Percentiles rank a stretch among this genome's conserved stretches.
Evolutionary conservation across 2,888 invertebrate genomes (phyloP).

Genomic region (Leptura quadrifasciata): DNA sequence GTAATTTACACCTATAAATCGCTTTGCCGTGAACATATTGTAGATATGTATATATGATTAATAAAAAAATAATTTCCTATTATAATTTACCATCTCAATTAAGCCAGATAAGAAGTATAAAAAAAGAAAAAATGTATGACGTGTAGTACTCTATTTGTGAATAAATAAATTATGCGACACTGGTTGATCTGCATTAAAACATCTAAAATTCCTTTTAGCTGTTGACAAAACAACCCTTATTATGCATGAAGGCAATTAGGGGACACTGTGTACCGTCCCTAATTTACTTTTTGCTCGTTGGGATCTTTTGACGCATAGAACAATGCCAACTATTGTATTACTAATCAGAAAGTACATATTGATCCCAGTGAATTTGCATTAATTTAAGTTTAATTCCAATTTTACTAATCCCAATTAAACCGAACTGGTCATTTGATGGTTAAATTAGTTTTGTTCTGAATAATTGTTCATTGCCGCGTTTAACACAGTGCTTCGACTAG

Average conservation of each 20-base stretch:
- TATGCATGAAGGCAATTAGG: constrained; percentile 33
- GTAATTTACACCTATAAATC: too few relatives aligned
- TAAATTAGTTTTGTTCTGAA: constrained; percentile 52
- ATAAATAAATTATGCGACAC: not conserved
- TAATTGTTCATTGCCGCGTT: constrained; percentile 44
- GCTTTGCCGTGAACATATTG: too few relatives aligned
- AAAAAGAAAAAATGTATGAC: not conserved
- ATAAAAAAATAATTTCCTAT: too few relatives aligned
- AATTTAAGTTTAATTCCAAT: constrained; percentile 52
- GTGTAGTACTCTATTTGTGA: not conserved
- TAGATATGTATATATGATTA: too few relatives aligned
- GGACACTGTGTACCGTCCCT: constrained; percentile 11
- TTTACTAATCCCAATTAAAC: constrained; percentile 49
- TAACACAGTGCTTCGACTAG: constrained; percentile 27
- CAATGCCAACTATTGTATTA: constrained; percentile 33
- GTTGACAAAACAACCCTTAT: constrained; percentile 21
- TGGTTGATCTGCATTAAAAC: constrained; percentile 15
- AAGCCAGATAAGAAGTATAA: too few relatives aligned
- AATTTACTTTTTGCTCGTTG: constrained; percentile 36
- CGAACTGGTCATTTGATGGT: constrained; percentile 51
- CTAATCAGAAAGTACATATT: constrained; percentile 47
- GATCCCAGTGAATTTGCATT: constrained; percentile 50
- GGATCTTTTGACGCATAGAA: constrained; percentile 25
- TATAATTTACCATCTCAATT: too few relatives aligned
- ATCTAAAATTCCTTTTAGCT: constrained; percentile 21